Evolutionary conservation across 2,797 vertebrate genomes (phyloP).

Genomic region (Taeniopygia guttata): DNA sequence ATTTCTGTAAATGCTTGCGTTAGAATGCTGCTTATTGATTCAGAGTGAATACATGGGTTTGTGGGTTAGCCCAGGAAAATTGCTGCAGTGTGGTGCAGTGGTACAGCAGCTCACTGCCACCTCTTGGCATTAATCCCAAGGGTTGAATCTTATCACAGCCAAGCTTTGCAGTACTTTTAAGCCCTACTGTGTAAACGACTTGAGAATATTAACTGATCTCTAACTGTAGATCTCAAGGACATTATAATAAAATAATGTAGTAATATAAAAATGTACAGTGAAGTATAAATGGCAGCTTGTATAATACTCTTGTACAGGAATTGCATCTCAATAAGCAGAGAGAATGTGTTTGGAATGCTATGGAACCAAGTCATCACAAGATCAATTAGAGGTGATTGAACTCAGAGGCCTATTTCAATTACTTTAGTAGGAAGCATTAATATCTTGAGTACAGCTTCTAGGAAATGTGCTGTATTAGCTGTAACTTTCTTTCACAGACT

Average conservation of each 20-base stretch:
- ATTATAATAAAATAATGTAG: neutral
- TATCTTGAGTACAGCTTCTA: neutral
- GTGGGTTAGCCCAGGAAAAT: conserved; percentile 3
- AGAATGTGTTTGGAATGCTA: neutral
- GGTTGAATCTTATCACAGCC: neutral
- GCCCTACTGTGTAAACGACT: neutral
- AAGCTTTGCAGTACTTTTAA: neutral
- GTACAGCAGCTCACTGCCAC: conserved; percentile 33
- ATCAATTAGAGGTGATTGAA: conserved; percentile 42
- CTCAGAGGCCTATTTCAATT: conserved; percentile 14
- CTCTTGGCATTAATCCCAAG: conserved; percentile 35
- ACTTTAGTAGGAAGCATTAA: neutral
- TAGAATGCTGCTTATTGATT: conserved; percentile 26
- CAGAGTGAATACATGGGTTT: neutral
- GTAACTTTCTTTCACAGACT: conserved; percentile 3
- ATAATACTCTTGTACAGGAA: neutral
- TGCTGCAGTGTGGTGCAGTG: conserved; percentile 59
- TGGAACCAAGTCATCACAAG: conserved; percentile 2
- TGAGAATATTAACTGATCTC: neutral
- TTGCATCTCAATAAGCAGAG: neutral
- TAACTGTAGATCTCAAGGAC: conserved; percentile 21
- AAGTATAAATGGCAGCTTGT: neutral
- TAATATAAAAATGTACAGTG: neutral
- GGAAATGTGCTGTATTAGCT: neutral
- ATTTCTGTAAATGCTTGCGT: neutral